Base-by-base conservation (phyloP, 2,113 vertebrate genomes). In the Erinaceus europaeus region DNA sequence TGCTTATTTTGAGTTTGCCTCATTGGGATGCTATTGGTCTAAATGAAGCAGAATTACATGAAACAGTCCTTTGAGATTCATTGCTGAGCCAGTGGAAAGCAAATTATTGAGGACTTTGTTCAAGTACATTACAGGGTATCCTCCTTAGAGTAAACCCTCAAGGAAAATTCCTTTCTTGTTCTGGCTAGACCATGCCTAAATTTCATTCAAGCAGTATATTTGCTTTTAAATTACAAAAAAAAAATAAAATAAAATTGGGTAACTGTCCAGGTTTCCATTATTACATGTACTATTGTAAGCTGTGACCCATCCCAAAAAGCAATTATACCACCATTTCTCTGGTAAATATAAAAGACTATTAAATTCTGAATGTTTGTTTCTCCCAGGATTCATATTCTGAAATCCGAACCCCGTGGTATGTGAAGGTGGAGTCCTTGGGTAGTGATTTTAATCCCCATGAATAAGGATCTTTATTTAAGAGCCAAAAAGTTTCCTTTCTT, bases 61-160 rank as follows among this genome's bases (percentile, higher is more conserved):
- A 68, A 72, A 38, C 5, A 52, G 72, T 15, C 65, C 46, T 9
- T 1, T 46, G 84, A 87, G 61, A 67, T 23, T 11, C 40, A 50
- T 12, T 40, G 57, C 34, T 88, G 46, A 62, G n/a, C 48, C 32
- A 25, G 11, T 14, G 85, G 48, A 68, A 81, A 82, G 46, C 17
- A 80, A 78, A 34, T 62, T 82, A 92, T 34, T 71, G 53, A 90
- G n/a, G n/a, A 29, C 48, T 29, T 55, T 78, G 32, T 62, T 86
- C 73, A 65, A 79, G 42, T 34, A 27, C 23, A 64, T 77, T 71
- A 20, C 4, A 21, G 4, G 8, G 34, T 36, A 11, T 38, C 8
- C 32, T 75, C 25, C 29, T 88, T 9, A 38, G 6, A 2, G 4
- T 6, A 18, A 75, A 57, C 20, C 1, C n/a, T 76, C 21, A 11